Conservation (phyloP, 2,888 invertebrate genomes). For the Heliconius aoede region DNA sequence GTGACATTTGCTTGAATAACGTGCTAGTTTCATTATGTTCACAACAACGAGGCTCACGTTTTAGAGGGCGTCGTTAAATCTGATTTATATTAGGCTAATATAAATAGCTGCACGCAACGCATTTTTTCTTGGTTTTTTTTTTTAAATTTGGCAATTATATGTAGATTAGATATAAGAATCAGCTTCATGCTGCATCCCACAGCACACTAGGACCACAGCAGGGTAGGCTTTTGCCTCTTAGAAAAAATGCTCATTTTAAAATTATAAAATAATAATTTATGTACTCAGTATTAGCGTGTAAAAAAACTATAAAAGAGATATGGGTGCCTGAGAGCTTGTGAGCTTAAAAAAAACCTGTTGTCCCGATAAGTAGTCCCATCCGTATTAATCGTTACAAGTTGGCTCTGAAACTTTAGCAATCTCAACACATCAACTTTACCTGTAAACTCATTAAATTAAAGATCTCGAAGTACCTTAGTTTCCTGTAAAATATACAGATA, state of each 20-base stretch:
- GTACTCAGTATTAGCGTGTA: no score
- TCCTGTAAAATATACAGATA: neutral
- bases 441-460: neutral
- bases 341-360: neutral
- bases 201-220: no score
- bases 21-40: conserved; percentile 34
- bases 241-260: no score
- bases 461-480: neutral
- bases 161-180: no score
- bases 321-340: no score
- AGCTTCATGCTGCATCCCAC: no score
- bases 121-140: neutral
- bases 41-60: conserved; percentile 32
- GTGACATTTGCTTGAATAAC: conserved; percentile 33
- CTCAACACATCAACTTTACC: neutral
- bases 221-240: no score
- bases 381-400: conserved; percentile 7
- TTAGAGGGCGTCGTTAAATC: conserved; percentile 20
- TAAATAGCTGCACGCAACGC: conserved; percentile 9
- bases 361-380: neutral
- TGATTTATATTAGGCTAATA: conserved; percentile 25
- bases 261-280: no score
- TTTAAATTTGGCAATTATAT: no score
- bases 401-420: conserved; percentile 6
- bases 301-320: neutral